Evolutionary conservation across 2,113 vertebrate species (phyloP).

Genomic region (Chaenocephalus aceratus): DNA sequence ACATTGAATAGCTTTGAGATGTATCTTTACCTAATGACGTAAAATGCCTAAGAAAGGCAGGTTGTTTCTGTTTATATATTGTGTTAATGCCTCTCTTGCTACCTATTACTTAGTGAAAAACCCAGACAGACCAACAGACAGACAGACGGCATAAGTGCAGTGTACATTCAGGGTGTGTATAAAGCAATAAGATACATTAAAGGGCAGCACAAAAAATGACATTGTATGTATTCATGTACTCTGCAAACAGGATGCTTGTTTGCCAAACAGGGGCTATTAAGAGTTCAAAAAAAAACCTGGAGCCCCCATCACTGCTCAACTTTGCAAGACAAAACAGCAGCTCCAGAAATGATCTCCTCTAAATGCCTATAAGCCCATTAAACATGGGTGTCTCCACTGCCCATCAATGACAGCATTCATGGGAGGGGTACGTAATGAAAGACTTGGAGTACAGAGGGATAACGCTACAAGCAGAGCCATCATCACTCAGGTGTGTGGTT

Average conservation of each 20-base stretch:
- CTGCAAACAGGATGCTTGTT: conserved; percentile 57
- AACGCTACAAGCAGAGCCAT: conserved; percentile 80
- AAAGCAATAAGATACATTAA: conserved; percentile 25
- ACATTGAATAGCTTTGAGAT: too few relatives aligned
- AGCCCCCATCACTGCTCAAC: conserved; percentile 53
- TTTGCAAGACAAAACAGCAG: conserved; percentile 74
- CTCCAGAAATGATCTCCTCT: conserved; percentile 76
- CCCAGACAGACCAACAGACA: conserved; percentile 16
- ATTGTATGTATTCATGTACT: conserved; percentile 32
- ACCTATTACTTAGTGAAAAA: conserved; percentile 2
- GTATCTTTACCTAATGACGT: too few relatives aligned
- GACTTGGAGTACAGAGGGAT: conserved; percentile 73
- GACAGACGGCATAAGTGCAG: not conserved
- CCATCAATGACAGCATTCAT: conserved; percentile 77
- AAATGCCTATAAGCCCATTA: conserved; percentile 80
- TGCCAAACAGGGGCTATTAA: conserved; percentile 70
- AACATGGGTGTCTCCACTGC: conserved; percentile 79
- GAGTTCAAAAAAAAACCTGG: conserved; percentile 53
- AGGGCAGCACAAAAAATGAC: conserved; percentile 5
- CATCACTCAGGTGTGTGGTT: conserved; percentile 83
- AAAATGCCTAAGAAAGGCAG: too few relatives aligned
- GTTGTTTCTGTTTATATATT: too few relatives aligned
- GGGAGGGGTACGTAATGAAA: conserved; percentile 77
- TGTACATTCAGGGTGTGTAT: not conserved
- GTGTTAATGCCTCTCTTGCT: not conserved